Evolutionary conservation across 2,797 vertebrate genomes (phyloP).

Genomic region (Enteromius paludinosus): DNA sequence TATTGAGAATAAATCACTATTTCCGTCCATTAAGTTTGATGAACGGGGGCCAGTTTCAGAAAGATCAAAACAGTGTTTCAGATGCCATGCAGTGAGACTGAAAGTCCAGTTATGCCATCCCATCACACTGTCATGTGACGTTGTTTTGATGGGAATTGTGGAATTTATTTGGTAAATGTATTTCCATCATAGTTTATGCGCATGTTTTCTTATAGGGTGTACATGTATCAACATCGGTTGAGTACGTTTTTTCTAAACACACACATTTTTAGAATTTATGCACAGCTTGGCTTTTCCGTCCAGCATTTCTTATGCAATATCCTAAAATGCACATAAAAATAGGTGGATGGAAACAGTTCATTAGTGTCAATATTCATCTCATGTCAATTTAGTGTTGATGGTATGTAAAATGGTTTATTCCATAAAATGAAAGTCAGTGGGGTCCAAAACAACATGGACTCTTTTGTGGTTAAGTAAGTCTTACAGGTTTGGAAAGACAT

Average conservation of each 20-base stretch:
- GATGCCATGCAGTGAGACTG: background rate
- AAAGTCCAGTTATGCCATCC: background rate
- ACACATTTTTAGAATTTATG: background rate
- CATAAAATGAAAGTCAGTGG: background rate
- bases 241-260: background rate
- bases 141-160: background rate
- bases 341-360: background rate
- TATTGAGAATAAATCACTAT: background rate
- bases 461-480: background rate
- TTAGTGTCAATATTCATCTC: too few relatives aligned
- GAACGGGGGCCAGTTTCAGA: background rate
- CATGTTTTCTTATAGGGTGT: background rate
- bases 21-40: background rate
- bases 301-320: background rate
- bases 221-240: background rate
- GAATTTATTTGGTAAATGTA: background rate
- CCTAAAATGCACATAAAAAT: background rate
- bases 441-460: background rate
- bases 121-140: background rate
- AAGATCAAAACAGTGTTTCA: background rate
- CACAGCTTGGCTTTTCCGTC: background rate
- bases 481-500: background rate
- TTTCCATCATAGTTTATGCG: background rate
- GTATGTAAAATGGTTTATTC: background rate
- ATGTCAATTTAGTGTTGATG: background rate